Conservation (phyloP, 2,888 invertebrate genomes). For the Drosophila affinis region DNA sequence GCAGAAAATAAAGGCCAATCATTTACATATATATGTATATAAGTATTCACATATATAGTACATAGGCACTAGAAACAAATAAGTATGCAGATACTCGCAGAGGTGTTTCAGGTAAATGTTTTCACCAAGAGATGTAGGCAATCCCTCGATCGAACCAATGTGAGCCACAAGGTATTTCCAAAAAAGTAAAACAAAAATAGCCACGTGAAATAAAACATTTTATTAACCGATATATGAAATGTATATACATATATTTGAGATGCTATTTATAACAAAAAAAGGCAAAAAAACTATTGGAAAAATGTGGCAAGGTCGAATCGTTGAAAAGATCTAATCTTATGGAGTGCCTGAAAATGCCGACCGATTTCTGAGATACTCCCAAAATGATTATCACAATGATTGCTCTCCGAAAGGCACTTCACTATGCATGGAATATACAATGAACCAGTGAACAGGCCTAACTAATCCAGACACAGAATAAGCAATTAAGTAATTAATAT, state of each 20-base stretch:
- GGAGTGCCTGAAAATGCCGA: no score
- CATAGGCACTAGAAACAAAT: background rate
- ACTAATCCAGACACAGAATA: background rate
- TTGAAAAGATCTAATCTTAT: background rate
- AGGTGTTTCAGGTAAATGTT: slow-evolving; percentile 12
- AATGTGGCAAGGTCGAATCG: background rate
- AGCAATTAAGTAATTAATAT: background rate
- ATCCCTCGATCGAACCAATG: background rate
- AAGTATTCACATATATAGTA: background rate
- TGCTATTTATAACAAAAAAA: background rate
- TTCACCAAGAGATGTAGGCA: background rate
- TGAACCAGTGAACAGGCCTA: background rate
- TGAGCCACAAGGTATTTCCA: background rate
- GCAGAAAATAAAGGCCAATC: slow-evolving; percentile 22
- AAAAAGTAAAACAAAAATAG: background rate
- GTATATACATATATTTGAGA: background rate
- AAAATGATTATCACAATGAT: background rate
- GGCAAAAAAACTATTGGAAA: background rate
- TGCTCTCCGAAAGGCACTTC: background rate
- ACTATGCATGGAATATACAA: background rate
- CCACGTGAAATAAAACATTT: background rate
- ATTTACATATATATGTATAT: background rate
- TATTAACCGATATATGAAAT: background rate
- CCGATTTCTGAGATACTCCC: no score
- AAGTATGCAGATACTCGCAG: background rate